phyloP scores from a whole-genome alignment of 2,888 invertebrate species.

The Sminthurinus aureus region DNA sequence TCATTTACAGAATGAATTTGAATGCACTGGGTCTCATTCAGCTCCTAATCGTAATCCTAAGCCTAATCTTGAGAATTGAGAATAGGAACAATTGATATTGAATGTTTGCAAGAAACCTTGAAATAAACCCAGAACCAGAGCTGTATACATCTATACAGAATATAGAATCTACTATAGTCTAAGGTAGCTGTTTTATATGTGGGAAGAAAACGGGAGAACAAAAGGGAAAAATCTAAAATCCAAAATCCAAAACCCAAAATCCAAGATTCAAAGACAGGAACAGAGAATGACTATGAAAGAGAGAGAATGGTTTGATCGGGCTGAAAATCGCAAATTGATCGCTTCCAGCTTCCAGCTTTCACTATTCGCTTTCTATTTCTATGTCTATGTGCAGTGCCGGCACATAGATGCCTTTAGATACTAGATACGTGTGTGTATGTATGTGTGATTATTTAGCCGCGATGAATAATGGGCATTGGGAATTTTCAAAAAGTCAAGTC shows the following conservation, averaged over 20 bases:
- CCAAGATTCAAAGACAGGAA: not conserved
- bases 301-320: constrained; percentile 9
- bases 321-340: constrained; percentile 22
- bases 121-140: not conserved
- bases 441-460: constrained; percentile 9
- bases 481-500: constrained; percentile 10
- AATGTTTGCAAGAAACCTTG: not conserved
- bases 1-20: too few species aligned
- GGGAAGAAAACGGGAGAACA: not conserved
- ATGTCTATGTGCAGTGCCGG: too few species aligned
- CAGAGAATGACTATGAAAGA: not conserved
- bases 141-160: too few species aligned
- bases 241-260: too few species aligned
- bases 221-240: not conserved
- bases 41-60: not conserved
- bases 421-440: not conserved
- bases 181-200: not conserved
- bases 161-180: too few species aligned
- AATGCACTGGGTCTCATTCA: too few species aligned
- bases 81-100: not conserved
- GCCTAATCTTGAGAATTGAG: not conserved
- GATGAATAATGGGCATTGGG: constrained; percentile 15
- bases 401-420: not conserved
- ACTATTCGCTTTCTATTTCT: too few species aligned
- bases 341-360: constrained; percentile 9